Base-by-base conservation (phyloP, 2,113 vertebrate species). In the Blennius ocellaris region DNA sequence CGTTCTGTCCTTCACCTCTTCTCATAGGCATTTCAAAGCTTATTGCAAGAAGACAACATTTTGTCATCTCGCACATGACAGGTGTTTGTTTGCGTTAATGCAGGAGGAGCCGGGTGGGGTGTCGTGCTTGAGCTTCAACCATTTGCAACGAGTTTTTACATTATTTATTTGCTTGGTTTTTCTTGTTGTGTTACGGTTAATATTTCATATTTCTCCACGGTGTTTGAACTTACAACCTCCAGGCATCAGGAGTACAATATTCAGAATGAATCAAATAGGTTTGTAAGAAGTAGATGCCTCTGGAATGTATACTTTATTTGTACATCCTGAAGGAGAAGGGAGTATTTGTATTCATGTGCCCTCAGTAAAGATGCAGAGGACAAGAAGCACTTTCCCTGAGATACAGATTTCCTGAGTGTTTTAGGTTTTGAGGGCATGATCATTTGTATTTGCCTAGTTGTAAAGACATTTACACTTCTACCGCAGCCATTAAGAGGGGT, bases 121-220 rank as follows among this genome's bases (percentile, higher is more conserved):
- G n/a, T 7, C 39, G 3, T 52, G 12, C 45, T 43, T 41, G 7
- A 17, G 7, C 45, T 59, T 38, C 5, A 76, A 47, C 5, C 11
- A 63, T 63, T 54, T 66, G 40, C 62, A 63, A 56, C n/a, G 6
- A 8, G 7, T 54, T 11, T 80, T 75, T 89, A 15, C 79, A 89
- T 89, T 71, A 88, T 88, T 84, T 69, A 89, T 84, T 76, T 63
- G 56, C 36, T 47, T 44, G n/a, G 36, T 74, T 77, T 77, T 69
- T 69, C 54, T 66, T 81, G 11, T 65, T 50, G 41, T 76, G 60
- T 72, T 57, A 54, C 8, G 14, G 45, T 84, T 61, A 85, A 89
- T 85, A 87, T 87, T 87, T 82, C 60, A 88, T 66, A 36, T 1
- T 4, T 70, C 76, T 71, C 49, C 3, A 6, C 40, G 62, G 62